phyloP scores from a whole-genome alignment of 2,888 invertebrate genomes.

The Drosophila putrida region DNA sequence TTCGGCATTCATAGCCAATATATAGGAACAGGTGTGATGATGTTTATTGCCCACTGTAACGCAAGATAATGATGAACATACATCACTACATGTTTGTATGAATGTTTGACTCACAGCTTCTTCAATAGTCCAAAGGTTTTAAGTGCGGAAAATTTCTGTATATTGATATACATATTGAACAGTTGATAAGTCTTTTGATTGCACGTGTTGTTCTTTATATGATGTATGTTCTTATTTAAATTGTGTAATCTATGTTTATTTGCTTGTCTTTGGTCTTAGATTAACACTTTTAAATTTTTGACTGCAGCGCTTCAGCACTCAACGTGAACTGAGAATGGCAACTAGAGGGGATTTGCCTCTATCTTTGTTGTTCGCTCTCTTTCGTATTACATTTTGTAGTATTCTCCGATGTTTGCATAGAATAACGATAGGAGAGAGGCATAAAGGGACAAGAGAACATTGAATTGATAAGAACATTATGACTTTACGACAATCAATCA shows the following conservation, averaged over 20 bases:
- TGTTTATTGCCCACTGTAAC: slow-evolving; percentile 24
- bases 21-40: slow-evolving; percentile 38
- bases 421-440: slow-evolving; percentile 3
- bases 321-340: slow-evolving; percentile 45
- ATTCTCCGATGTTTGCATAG: slow-evolving; percentile 40
- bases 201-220: slow-evolving; percentile 2
- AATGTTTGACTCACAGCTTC: slow-evolving; percentile 46
- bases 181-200: slow-evolving; percentile 14
- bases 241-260: not conserved
- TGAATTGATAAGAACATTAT: slow-evolving; percentile 48
- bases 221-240: not conserved
- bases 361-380: slow-evolving; percentile 43
- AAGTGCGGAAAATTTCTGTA: slow-evolving; percentile 34
- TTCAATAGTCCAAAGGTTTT: slow-evolving; percentile 52
- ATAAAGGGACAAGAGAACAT: slow-evolving; percentile 26
- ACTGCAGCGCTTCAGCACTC: slow-evolving; percentile 40
- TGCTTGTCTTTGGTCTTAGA: not conserved
- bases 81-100: not conserved
- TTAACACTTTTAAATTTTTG: slow-evolving; percentile 27
- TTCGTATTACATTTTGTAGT: slow-evolving; percentile 46
- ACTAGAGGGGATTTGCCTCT: slow-evolving; percentile 32
- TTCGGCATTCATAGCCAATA: not conserved
- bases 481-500: slow-evolving; percentile 55
- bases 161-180: slow-evolving; percentile 41
- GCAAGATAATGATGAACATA: slow-evolving; percentile 5